Percentiles rank a stretch among this genome's conserved stretches.
Conservation (phyloP, 2,113 vertebrate species). For the Synchiropus splendidus region DNA sequence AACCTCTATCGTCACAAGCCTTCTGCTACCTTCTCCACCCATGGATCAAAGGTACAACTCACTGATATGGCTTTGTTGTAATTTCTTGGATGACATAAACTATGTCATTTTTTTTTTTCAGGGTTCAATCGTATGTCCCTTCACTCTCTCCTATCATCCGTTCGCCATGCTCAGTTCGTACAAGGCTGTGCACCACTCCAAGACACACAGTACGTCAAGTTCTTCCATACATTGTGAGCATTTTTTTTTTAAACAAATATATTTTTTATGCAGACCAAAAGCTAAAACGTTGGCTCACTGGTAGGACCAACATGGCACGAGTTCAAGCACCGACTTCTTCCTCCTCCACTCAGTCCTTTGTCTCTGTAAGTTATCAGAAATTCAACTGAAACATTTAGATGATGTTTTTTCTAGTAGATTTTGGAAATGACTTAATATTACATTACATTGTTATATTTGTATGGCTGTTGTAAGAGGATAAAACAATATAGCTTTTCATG, state of each 20-base stretch:
- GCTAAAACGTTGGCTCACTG: conserved; percentile 56
- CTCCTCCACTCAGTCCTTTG: conserved; percentile 23
- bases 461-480: too few relatives aligned
- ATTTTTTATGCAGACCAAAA: conserved; percentile 33
- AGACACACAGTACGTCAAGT: conserved; percentile 63
- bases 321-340: conserved; percentile 5
- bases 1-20: conserved; percentile 69
- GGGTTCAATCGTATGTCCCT: conserved; percentile 57
- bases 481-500: too few relatives aligned
- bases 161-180: conserved; percentile 77
- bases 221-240: too few relatives aligned
- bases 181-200: conserved; percentile 65
- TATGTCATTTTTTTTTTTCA: conserved; percentile 4
- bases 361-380: too few relatives aligned
- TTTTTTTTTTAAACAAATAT: background rate
- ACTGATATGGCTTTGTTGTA: background rate
- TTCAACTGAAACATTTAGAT: too few relatives aligned
- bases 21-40: conserved; percentile 35
- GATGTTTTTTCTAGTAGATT: too few relatives aligned
- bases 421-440: too few relatives aligned
- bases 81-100: background rate
- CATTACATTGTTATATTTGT: too few relatives aligned
- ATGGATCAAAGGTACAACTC: conserved; percentile 48
- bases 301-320: conserved; percentile 1
- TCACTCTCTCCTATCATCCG: conserved; percentile 74